A percentile compares a stretch with the other conserved stretches of the same genome.
Evolutionary conservation across 2,113 vertebrate species (phyloP).

Genomic region (Tamias sibiricus): DNA sequence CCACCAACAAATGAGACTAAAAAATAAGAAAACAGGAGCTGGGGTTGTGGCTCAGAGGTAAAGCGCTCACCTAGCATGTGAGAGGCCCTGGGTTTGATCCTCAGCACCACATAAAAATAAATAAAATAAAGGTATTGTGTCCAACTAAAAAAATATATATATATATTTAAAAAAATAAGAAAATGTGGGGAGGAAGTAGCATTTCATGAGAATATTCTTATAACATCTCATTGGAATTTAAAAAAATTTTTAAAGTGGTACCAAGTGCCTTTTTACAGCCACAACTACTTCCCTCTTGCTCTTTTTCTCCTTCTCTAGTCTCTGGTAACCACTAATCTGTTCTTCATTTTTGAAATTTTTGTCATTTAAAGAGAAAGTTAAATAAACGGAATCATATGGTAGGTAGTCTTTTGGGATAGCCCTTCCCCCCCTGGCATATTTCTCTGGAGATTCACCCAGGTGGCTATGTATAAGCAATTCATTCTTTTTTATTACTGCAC

Average conservation of each 20-base stretch:
- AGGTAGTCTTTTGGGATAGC: not conserved
- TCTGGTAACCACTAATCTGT: not conserved
- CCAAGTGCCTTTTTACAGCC: not conserved
- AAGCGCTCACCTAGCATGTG: too few relatives aligned
- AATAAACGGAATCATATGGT: not conserved
- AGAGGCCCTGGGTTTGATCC: too few relatives aligned
- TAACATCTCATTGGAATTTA: not conserved
- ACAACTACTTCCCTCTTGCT: not conserved
- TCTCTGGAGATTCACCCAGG: not conserved
- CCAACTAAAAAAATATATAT: too few relatives aligned
- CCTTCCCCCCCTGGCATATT: not conserved
- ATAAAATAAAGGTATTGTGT: too few relatives aligned
- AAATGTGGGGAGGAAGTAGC: not conserved
- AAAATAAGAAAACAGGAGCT: not conserved
- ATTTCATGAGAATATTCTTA: not conserved
- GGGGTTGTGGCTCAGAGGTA: too few relatives aligned
- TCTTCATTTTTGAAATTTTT: not conserved
- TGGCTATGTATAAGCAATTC: not conserved
- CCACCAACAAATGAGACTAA: not conserved
- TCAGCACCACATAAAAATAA: too few relatives aligned
- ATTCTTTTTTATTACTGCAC: not conserved
- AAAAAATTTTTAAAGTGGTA: not conserved
- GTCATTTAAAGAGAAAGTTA: conserved; percentile 19
- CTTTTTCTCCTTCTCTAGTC: not conserved
- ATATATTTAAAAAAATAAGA: not conserved